phyloP scores from a whole-genome alignment of 2,888 invertebrate species.

The Andrena camellia region DNA sequence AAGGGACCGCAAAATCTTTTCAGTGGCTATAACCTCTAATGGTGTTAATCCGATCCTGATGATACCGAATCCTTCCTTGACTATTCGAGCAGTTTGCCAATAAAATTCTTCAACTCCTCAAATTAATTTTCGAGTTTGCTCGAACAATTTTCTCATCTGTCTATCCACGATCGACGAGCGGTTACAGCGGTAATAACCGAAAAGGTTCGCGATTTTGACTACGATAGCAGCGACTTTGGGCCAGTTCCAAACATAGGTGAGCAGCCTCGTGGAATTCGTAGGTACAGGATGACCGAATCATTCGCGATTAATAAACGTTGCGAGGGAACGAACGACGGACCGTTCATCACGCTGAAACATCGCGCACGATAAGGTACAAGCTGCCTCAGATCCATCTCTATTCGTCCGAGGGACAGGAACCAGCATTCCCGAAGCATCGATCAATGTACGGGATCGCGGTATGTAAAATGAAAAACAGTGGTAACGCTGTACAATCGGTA shows the following conservation, averaged over 20 bases:
- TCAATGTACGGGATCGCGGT: conserved; percentile 38
- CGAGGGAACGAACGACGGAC: conserved; percentile 18
- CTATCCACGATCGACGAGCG: not conserved
- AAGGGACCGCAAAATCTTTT: too few species aligned
- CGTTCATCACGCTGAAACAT: conserved; percentile 10
- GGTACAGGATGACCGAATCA: conserved; percentile 18
- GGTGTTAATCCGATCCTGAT: too few species aligned
- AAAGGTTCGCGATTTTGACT: not conserved
- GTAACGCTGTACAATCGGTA: conserved; percentile 30
- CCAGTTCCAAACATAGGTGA: conserved; percentile 63
- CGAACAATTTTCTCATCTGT: too few species aligned
- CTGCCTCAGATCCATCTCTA: conserved; percentile 32
- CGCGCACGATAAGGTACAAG: conserved; percentile 1
- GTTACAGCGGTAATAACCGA: too few species aligned
- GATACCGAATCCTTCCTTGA: too few species aligned
- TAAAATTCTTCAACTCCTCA: too few species aligned
- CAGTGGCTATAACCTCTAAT: too few species aligned
- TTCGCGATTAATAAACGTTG: conserved; percentile 58
- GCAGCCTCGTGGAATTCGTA: conserved; percentile 65
- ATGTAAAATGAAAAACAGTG: conserved; percentile 56
- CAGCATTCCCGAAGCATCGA: conserved; percentile 40
- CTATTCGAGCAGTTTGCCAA: too few species aligned
- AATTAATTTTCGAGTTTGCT: too few species aligned
- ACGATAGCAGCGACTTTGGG: conserved; percentile 39
- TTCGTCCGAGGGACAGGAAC: conserved; percentile 9